Conservation (phyloP, 2,888 invertebrate species). For the Epistrophe eligans region DNA sequence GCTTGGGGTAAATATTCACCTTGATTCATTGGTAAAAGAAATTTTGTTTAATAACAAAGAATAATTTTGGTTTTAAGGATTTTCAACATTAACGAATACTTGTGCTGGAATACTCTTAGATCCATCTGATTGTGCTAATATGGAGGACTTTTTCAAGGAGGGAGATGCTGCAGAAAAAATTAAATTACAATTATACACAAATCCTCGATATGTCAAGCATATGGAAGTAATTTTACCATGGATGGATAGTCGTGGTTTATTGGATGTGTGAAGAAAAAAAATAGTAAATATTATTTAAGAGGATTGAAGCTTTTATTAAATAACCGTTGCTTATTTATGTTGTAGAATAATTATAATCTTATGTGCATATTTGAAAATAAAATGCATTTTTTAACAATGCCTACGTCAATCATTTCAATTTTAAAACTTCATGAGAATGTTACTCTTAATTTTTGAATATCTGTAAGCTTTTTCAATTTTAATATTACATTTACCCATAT, state of each 20-base stretch:
- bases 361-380: no score
- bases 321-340: no score
- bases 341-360: no score
- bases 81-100: conserved; percentile 77
- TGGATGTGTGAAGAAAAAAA: conserved; percentile 56
- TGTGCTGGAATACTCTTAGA: conserved; percentile 79
- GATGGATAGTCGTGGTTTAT: conserved; percentile 79
- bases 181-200: conserved; percentile 78
- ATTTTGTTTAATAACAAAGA: neutral
- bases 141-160: conserved; percentile 78
- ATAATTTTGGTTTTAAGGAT: conserved; percentile 72
- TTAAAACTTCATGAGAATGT: no score
- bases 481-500: no score
- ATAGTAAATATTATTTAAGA: neutral
- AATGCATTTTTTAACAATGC: no score
- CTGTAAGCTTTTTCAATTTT: no score
- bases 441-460: no score
- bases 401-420: no score
- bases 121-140: conserved; percentile 77
- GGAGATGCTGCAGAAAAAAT: conserved; percentile 73
- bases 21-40: neutral
- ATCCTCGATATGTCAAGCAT: conserved; percentile 79
- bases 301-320: no score
- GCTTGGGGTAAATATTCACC: conserved; percentile 78
- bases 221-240: conserved; percentile 79